Conservation (phyloP, 2,113 vertebrate genomes). For the Festucalex cinctus region DNA sequence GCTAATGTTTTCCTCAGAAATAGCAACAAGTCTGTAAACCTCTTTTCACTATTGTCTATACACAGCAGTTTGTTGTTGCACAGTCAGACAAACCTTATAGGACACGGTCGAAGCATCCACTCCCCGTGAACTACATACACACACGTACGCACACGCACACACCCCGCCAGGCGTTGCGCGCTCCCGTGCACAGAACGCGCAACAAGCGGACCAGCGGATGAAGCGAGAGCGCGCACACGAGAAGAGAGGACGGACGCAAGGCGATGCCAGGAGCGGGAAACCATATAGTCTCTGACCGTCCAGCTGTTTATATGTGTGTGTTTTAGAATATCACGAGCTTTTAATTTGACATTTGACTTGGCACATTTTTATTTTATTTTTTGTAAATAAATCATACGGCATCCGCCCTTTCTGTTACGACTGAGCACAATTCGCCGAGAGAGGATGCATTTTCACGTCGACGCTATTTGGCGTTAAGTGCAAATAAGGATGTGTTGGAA, state of each 20-base stretch:
- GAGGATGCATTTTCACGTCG: conserved; percentile 56
- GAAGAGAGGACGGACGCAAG: conserved; percentile 57
- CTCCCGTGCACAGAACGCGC: conserved; percentile 60
- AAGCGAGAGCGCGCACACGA: conserved; percentile 29
- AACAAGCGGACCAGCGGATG: conserved; percentile 64
- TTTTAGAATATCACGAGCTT: neutral
- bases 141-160: conserved; percentile 12
- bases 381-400: neutral
- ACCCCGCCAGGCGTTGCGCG: conserved; percentile 34
- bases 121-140: conserved; percentile 2
- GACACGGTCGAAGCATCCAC: conserved; percentile 35
- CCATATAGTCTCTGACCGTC: conserved; percentile 18
- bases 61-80: conserved; percentile 57
- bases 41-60: conserved; percentile 27
- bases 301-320: conserved; percentile 33
- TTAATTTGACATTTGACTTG: neutral
- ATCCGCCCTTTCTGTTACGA: conserved; percentile 50
- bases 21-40: neutral
- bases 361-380: neutral
- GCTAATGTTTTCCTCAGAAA: neutral
- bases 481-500: conserved; percentile 45
- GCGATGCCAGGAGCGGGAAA: conserved; percentile 61
- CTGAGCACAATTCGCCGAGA: conserved; percentile 56
- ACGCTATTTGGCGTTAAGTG: conserved; percentile 37
- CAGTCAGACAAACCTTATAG: conserved; percentile 51